Base-by-base conservation (phyloP, 2,888 invertebrate species). In the Machimus rusticus region DNA sequence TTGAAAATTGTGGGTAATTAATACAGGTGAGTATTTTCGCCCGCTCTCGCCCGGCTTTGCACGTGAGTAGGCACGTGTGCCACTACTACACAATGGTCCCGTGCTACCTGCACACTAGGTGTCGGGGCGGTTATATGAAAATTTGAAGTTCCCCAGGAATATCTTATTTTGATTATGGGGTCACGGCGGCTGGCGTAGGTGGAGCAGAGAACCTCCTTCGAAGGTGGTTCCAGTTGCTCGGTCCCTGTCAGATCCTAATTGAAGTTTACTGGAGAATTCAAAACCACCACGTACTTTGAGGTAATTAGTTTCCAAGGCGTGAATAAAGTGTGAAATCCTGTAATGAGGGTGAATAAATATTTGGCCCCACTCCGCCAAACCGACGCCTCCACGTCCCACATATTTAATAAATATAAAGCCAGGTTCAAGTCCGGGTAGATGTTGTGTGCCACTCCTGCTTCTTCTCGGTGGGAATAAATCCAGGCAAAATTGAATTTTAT, bases 1-100 rank as follows among this genome's bases (percentile, higher is more conserved):
- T 43, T 78, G 78, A 43, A 78, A 78, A 78, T 78, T 78, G 37
- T 78, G 43, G 39, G 78, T 78, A 78, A 78, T 78, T 78, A 78
- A 78, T 78, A 43, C 43, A 43, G 66, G 66, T 51, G 51, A 66
- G 28, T 19, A 14, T 23, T 23, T 28, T 28, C 66, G 66, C 66
- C 66, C 66, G 28, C 23, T 66, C 55, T 5, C 28, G 28, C 66
- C 66, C 66, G 23, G 66, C 23, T 66, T 66, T 66, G 9, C 66
- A 66, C 66, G 66, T 66, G 66, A 66, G 66, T 23, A 66, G 66
- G 12, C 19, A 66, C 66, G 66, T 66, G 66, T 66, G 28, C 23
- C 12, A 19, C 66, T 12, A 66, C 28, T 46, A 23, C 51, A 51
- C n/a, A 6, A 51, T 51, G 51, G n/a, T 51, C 51, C 51, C 51